These are phyloP conservation scores for Ectemnius lituratus DNA, from an alignment of 2,888 invertebrate genomes.

Conservation along the genomic window DNA sequence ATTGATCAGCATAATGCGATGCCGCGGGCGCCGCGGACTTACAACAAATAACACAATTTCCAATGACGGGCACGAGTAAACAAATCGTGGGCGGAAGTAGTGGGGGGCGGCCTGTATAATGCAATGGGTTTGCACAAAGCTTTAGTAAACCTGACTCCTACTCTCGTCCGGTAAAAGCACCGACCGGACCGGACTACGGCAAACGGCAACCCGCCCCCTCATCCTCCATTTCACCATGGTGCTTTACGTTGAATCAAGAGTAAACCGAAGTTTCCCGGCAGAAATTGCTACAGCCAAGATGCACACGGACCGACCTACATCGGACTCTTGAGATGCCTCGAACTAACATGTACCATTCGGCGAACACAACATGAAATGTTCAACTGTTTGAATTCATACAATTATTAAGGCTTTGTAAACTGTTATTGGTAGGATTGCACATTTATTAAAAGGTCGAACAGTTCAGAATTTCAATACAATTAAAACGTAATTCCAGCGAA, in stretches of 20 bases:
- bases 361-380: too few relatives aligned
- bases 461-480: too few relatives aligned
- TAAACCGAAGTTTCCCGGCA: conserved; percentile 1
- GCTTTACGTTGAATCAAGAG: neutral
- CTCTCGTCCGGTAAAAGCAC: conserved; percentile 1
- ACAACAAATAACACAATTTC: neutral
- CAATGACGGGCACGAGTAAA: neutral
- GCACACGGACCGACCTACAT: neutral
- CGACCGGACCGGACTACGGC: neutral
- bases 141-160: neutral
- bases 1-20: conserved; percentile 5
- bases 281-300: neutral
- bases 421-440: too few relatives aligned
- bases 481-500: too few relatives aligned
- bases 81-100: neutral
- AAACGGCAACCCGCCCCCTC: neutral
- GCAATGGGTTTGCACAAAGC: conserved; percentile 3
- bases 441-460: too few relatives aligned
- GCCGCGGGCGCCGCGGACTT: too few relatives aligned
- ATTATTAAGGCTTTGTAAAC: too few relatives aligned
- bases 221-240: neutral
- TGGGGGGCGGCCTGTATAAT: conserved; percentile 4
- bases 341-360: too few relatives aligned
- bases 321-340: neutral
- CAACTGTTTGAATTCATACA: too few relatives aligned